Evolutionary conservation across 2,797 vertebrate genomes (phyloP).

Genomic region (Gymnoscopelus microlampas): DNA sequence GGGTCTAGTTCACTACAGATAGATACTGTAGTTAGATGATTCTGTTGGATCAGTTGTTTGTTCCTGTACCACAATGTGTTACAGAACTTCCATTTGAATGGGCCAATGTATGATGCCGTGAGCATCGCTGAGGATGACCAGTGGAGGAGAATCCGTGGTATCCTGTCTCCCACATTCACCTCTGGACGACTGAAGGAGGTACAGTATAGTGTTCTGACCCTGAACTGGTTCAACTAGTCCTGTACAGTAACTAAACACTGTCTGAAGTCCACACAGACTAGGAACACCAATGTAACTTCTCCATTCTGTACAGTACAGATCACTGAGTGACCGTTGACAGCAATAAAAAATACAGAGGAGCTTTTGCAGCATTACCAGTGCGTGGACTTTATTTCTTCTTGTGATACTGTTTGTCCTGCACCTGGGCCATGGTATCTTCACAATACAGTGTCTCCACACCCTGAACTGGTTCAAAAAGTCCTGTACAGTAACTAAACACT

Average conservation of each 20-base stretch:
- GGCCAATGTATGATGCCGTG: conserved; percentile 71
- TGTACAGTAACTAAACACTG: not conserved
- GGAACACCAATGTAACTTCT: not conserved
- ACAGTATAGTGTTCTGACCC: not conserved
- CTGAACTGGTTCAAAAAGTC: too few species aligned
- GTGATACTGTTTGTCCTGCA: too few species aligned
- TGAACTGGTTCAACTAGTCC: too few species aligned
- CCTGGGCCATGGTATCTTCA: too few species aligned
- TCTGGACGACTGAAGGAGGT: conserved; percentile 86
- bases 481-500: not conserved
- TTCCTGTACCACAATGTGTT: not conserved
- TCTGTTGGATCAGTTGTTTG: not conserved
- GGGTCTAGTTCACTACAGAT: not conserved
- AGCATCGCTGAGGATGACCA: conserved; percentile 72
- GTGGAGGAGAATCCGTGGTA: conserved; percentile 82
- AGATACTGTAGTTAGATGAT: too few species aligned
- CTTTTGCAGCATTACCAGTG: too few species aligned
- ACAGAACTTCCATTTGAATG: conserved; percentile 79
- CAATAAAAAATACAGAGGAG: too few species aligned
- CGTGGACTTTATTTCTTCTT: too few species aligned
- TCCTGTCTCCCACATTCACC: conserved; percentile 85
- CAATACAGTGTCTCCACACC: not conserved
- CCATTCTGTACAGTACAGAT: too few species aligned
- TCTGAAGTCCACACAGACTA: not conserved
- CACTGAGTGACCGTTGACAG: too few species aligned